Conservation (phyloP, 2,888 invertebrate genomes). For the Parthenolecanium corni region DNA sequence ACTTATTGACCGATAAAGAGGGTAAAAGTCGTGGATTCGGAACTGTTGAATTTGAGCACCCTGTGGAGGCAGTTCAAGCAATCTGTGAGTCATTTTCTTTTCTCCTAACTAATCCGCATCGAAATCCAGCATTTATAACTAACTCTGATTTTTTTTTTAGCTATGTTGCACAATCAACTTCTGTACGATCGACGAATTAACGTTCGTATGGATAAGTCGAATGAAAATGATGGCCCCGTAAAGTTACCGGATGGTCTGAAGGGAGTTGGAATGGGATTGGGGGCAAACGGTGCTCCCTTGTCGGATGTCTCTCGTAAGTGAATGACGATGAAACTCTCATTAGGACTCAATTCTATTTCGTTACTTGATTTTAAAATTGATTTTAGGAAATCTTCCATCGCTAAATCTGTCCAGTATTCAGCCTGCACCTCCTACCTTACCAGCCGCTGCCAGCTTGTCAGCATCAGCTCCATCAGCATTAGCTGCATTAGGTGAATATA, state of each 20-base stretch:
- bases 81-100: constrained; percentile 45
- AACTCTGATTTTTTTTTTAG: constrained; percentile 35
- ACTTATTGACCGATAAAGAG: constrained; percentile 84
- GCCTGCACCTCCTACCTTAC: constrained; percentile 12
- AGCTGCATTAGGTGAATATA: constrained; percentile 36
- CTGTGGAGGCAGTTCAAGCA: constrained; percentile 96
- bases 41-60: constrained; percentile 91
- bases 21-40: constrained; percentile 95
- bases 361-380: neutral
- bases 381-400: constrained; percentile 35
- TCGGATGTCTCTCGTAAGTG: constrained; percentile 59
- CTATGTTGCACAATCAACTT: constrained; percentile 94
- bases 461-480: constrained; percentile 46
- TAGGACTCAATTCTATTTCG: too few species aligned
- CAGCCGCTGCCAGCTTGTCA: constrained; percentile 18
- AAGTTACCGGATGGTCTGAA: constrained; percentile 84
- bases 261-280: constrained; percentile 85
- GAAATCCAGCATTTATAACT: neutral
- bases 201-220: constrained; percentile 71
- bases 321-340: neutral
- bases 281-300: constrained; percentile 81
- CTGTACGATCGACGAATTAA: constrained; percentile 86
- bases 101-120: too few species aligned
- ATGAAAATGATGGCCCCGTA: constrained; percentile 44
- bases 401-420: constrained; percentile 36